These are phyloP conservation scores for Drosophila mettleri DNA, from an alignment of 2,888 invertebrate genomes.

Conservation along the genomic window DNA sequence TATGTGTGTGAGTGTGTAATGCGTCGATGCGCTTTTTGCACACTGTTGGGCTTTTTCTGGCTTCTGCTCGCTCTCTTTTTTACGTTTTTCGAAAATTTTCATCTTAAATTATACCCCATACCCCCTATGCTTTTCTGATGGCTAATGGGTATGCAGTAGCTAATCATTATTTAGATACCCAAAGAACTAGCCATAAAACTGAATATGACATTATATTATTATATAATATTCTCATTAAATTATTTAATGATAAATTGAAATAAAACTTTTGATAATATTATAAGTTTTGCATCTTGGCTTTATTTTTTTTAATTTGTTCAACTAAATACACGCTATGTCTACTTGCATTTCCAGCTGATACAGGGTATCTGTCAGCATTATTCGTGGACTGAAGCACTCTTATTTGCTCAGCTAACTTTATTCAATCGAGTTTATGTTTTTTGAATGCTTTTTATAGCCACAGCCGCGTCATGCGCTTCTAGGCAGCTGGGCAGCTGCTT, in stretches of 20 bases:
- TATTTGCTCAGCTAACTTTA: slow-evolving; percentile 47
- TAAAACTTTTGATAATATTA: too few species aligned
- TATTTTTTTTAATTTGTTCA: too few species aligned
- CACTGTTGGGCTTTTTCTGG: slow-evolving; percentile 56
- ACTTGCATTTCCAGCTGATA: too few species aligned
- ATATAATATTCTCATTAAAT: too few species aligned
- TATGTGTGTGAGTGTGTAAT: slow-evolving; percentile 19
- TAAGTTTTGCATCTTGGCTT: too few species aligned
- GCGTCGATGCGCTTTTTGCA: slow-evolving; percentile 69
- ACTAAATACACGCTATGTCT: too few species aligned
- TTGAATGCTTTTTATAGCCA: slow-evolving; percentile 40
- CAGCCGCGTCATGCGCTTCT: slow-evolving; percentile 50
- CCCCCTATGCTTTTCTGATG: background rate
- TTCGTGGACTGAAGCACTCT: background rate
- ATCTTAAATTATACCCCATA: slow-evolving; percentile 3
- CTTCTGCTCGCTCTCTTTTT: slow-evolving; percentile 17
- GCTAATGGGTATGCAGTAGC: background rate
- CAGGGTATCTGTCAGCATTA: slow-evolving; percentile 5
- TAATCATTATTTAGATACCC: background rate
- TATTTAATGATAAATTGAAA: too few species aligned
- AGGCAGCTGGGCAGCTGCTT: slow-evolving; percentile 28
- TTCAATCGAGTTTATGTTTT: slow-evolving; percentile 64
- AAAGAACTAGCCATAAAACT: too few species aligned
- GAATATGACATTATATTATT: too few species aligned
- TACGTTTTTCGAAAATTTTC: slow-evolving; percentile 17